Evolutionary conservation across 1,140 invertebrate species (phyloP).

Genomic region (Propsilocerus akamusi): DNA sequence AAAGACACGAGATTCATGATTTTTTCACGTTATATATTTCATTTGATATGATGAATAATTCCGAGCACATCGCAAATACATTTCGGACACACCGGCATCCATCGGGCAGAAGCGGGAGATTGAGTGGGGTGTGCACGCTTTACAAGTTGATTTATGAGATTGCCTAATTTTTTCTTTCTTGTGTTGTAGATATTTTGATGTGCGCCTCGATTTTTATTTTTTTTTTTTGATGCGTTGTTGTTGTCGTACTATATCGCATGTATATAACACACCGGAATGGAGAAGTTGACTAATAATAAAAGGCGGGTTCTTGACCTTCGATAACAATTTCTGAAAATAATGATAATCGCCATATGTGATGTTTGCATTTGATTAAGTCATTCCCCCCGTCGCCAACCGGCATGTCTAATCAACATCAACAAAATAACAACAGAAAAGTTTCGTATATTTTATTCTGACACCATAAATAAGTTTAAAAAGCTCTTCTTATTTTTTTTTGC

Average conservation of each 20-base stretch:
- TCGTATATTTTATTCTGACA: not conserved
- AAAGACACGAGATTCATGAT: too few species aligned
- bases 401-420: not conserved
- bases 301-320: slow-evolving; percentile 2
- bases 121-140: not conserved
- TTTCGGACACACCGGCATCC: too few species aligned
- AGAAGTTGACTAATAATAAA: slow-evolving; percentile 1
- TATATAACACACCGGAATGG: not conserved
- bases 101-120: not conserved
- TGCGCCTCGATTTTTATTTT: too few species aligned
- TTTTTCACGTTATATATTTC: too few species aligned
- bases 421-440: too few species aligned
- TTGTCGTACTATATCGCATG: not conserved
- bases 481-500: not conserved
- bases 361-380: slow-evolving; percentile 4
- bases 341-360: not conserved
- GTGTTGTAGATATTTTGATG: too few species aligned
- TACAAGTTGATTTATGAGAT: not conserved
- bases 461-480: not conserved
- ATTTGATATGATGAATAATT: not conserved
- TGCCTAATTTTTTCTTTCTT: not conserved
- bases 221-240: too few species aligned
- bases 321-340: not conserved
- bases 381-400: too few species aligned
- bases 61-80: not conserved